Percentiles rank a stretch among this genome's conserved stretches.
Conservation (phyloP, 2,888 invertebrate species). For the Linnaemya tessellans region DNA sequence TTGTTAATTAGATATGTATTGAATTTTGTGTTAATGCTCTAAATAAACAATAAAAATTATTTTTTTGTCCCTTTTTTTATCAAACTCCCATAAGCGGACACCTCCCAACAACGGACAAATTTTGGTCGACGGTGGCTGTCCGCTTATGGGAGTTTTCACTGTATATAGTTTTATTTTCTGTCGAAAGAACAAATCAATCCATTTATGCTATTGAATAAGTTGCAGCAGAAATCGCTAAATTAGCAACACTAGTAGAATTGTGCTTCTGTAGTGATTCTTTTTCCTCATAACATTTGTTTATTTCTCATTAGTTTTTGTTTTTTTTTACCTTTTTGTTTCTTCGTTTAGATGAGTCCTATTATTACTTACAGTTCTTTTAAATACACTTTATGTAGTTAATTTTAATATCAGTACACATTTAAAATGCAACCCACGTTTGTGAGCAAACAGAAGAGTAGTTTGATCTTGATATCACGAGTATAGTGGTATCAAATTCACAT, state of each 20-base stretch:
- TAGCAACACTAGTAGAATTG: slow-evolving; percentile 10
- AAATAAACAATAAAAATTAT: too few species aligned
- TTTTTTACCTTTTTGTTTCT: background rate
- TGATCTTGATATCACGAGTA: slow-evolving; percentile 56
- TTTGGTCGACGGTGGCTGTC: too few species aligned
- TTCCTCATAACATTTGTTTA: slow-evolving; percentile 28
- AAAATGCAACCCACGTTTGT: slow-evolving; percentile 64
- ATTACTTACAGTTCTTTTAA: slow-evolving; percentile 43
- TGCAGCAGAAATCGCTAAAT: slow-evolving; percentile 6
- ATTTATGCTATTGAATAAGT: too few species aligned
- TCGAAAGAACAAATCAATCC: too few species aligned
- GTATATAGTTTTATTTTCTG: too few species aligned
- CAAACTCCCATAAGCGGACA: too few species aligned
- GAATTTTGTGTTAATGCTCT: too few species aligned
- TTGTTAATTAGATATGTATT: too few species aligned
- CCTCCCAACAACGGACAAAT: too few species aligned
- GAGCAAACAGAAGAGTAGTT: slow-evolving; percentile 36
- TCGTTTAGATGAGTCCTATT: slow-evolving; percentile 35
- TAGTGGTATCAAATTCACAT: slow-evolving; percentile 67
- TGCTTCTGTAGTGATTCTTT: slow-evolving; percentile 16
- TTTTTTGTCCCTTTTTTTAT: too few species aligned
- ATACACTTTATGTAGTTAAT: slow-evolving; percentile 45
- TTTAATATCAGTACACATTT: slow-evolving; percentile 51
- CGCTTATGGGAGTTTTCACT: too few species aligned
- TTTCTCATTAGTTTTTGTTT: slow-evolving; percentile 18